Evolutionary conservation across 1,140 invertebrate species (phyloP).

Genomic region (Centruroides sculpturatus): DNA sequence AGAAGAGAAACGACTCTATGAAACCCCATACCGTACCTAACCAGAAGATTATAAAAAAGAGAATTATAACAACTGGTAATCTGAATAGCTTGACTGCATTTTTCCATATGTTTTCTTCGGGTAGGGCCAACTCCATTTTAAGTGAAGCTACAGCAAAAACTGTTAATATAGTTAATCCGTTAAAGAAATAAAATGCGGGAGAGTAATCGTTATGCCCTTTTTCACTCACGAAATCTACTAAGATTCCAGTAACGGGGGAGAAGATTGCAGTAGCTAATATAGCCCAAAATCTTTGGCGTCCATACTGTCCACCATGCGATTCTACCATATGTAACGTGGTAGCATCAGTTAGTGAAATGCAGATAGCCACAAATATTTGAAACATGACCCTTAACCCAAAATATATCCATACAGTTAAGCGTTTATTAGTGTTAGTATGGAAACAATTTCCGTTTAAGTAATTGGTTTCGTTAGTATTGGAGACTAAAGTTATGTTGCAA

Average conservation of each 20-base stretch:
- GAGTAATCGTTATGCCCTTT: constrained; percentile 36
- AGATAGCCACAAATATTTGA: constrained; percentile 58
- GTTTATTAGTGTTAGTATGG: constrained; percentile 26
- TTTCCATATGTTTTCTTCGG: constrained; percentile 50
- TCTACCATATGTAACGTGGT: constrained; percentile 61
- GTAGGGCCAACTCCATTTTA: constrained; percentile 58
- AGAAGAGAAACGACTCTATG: constrained; percentile 71
- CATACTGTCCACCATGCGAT: constrained; percentile 62
- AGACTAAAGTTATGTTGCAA: neutral
- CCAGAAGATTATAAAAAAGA: constrained; percentile 57
- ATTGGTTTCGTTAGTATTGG: neutral
- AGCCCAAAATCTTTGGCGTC: constrained; percentile 58
- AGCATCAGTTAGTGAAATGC: constrained; percentile 63
- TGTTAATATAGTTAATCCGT: constrained; percentile 47
- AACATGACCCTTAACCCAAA: constrained; percentile 54
- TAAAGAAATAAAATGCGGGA: constrained; percentile 64
- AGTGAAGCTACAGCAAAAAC: constrained; percentile 52
- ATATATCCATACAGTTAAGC: constrained; percentile 58
- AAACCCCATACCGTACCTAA: constrained; percentile 65
- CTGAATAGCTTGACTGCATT: constrained; percentile 52
- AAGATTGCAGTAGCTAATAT: constrained; percentile 62
- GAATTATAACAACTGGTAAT: constrained; percentile 53
- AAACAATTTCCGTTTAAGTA: neutral
- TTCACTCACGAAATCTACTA: constrained; percentile 52
- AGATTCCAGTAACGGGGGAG: constrained; percentile 52